Evolutionary conservation across 2,888 invertebrate species (phyloP).

Genomic region (Papilio protenor): DNA sequence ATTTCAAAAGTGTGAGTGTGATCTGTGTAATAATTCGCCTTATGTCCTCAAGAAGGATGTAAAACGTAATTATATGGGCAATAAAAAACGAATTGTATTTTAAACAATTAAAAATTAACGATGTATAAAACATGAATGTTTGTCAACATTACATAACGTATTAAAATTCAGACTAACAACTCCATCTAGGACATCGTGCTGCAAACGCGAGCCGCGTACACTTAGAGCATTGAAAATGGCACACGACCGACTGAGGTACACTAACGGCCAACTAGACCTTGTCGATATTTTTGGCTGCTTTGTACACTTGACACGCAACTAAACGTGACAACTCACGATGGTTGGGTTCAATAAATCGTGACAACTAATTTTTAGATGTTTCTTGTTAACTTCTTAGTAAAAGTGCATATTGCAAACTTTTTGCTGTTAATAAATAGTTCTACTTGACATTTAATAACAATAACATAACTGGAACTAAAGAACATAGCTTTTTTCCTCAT

Average conservation of each 20-base stretch:
- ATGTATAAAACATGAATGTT: not conserved
- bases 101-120: not conserved
- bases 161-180: not conserved
- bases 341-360: not conserved
- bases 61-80: not conserved
- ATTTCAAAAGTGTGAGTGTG: not conserved
- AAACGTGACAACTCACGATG: slow-evolving; percentile 10
- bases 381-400: not conserved
- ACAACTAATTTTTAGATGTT: not conserved
- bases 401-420: not conserved
- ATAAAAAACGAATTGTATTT: not conserved
- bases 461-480: not conserved
- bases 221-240: slow-evolving; percentile 22
- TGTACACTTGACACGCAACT: not conserved
- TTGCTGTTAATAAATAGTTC: not conserved
- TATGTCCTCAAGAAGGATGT: not conserved
- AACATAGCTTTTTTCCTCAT: not conserved
- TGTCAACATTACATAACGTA: slow-evolving; percentile 8
- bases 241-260: slow-evolving; percentile 14
- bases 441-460: not conserved
- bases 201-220: slow-evolving; percentile 20
- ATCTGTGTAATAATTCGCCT: not conserved
- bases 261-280: slow-evolving; percentile 32
- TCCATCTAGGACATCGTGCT: slow-evolving; percentile 8
- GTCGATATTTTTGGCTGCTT: not conserved